Percentiles rank a stretch among this genome's conserved stretches.
phyloP scores from a whole-genome alignment of 2,888 invertebrate genomes.

The Bellardia bayeri region DNA sequence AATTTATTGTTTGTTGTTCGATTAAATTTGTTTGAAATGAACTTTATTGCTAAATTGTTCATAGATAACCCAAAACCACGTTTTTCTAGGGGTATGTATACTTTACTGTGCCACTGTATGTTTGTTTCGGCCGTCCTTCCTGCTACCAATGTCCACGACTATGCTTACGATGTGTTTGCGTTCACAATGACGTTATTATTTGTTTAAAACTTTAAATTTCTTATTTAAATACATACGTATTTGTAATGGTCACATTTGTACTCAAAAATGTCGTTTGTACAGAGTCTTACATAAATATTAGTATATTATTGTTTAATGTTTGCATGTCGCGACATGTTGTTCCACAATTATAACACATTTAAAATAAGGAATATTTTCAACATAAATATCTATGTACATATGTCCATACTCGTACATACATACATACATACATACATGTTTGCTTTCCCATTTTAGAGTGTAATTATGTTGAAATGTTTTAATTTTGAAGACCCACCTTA shows the following conservation, averaged over 20 bases:
- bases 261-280: not conserved
- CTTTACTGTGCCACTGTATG: no score
- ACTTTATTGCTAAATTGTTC: no score
- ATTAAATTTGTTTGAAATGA: no score
- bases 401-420: no score
- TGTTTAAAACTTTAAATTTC: slow-evolving; percentile 32
- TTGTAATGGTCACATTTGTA: slow-evolving; percentile 8
- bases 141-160: not conserved
- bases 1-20: no score
- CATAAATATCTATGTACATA: not conserved
- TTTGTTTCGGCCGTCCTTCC: slow-evolving; percentile 7
- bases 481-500: slow-evolving; percentile 10
- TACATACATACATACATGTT: not conserved
- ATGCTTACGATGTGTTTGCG: not conserved
- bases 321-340: slow-evolving; percentile 58
- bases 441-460: not conserved
- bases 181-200: slow-evolving; percentile 24
- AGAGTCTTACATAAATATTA: not conserved
- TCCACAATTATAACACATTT: slow-evolving; percentile 34
- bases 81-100: no score
- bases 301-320: not conserved
- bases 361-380: slow-evolving; percentile 24
- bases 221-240: slow-evolving; percentile 18
- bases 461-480: slow-evolving; percentile 17
- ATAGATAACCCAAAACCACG: no score